A percentile compares a stretch with the other conserved stretches of the same genome.
Conservation (phyloP, 1,140 invertebrate species). For the Panagrolaimus sp. region DNA sequence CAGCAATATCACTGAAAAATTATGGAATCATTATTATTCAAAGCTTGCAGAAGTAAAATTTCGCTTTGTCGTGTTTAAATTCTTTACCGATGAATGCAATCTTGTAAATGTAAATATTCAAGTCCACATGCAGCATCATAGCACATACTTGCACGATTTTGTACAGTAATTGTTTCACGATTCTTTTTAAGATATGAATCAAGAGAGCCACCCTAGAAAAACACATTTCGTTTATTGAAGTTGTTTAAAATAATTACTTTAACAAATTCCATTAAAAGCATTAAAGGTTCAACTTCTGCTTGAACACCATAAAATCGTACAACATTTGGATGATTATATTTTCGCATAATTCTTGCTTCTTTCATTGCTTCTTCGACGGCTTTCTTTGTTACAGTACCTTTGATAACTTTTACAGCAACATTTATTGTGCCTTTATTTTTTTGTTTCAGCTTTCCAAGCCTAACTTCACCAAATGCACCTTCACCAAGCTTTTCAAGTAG, state of each 20-base stretch:
- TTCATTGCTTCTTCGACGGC: constrained; percentile 29
- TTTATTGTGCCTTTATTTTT: constrained; percentile 21
- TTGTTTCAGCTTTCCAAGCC: constrained; percentile 21
- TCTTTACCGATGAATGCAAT: constrained; percentile 28
- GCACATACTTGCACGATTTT: constrained; percentile 35
- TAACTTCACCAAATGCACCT: constrained; percentile 39
- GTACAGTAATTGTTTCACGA: constrained; percentile 1
- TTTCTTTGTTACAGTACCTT: constrained; percentile 19
- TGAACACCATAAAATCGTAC: constrained; percentile 34
- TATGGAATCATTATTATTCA: no score
- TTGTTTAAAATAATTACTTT: constrained; percentile 1
- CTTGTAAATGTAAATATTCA: constrained; percentile 25
- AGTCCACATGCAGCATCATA: constrained; percentile 29
- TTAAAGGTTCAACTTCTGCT: constrained; percentile 27
- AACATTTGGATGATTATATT: constrained; percentile 34
- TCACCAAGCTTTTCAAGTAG: constrained; percentile 30
- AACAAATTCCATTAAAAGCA: constrained; percentile 17
- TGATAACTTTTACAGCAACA: constrained; percentile 35
- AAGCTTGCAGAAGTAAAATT: no score
- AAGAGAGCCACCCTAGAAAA: constrained; percentile 19
- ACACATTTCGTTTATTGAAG: no score
- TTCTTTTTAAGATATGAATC: constrained; percentile 34
- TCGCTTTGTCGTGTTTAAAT: no score
- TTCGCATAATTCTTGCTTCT: constrained; percentile 30
- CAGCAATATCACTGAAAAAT: constrained; percentile 25